Evolutionary conservation across 37 sponge, comb jelly and placozoan species (phyloP), one percentile per base, ranked within the genome.

Genomic region (Aplysina aerophoba): DNA sequence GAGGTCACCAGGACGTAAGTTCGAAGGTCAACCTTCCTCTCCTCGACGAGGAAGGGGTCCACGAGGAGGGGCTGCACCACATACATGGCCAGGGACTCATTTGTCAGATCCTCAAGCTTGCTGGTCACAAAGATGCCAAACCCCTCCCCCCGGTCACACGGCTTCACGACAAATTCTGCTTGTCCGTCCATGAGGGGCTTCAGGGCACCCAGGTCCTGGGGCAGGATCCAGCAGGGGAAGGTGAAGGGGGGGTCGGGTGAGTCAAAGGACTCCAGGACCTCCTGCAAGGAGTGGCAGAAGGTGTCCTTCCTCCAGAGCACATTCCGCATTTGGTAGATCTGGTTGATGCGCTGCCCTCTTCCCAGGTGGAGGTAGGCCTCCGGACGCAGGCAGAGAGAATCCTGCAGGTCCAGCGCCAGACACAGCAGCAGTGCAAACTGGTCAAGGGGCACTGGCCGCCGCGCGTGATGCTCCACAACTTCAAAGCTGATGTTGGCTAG

Each of bases 161-260:
- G 96, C 62, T 96, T 96, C 16, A 90, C 93, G 40, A 96, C 92
- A 63, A 80, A 92, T n/a, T 58, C 74, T 8, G 34, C 39, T 1
- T 83, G 66, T 12, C 30, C 68, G 8, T 31, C 58, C 90, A 92
- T 88, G n/a, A 55, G 79, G 0, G 22, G 55, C 66, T 88, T 44
- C 22, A 95, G 72, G 0, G 31, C n/a, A 19, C n/a, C 81, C 44
- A 69, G 38, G 69, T 96, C 96, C 33, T 88, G 57, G 3, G 96
- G 96, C n/a, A 96, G 83, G 5, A 89, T 88, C 93, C 93, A 96
- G 85, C 96, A 96, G 4, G 89, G 93, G 63, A 96, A 96, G 44
- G 85, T 91, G 63, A 96, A 96, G 55, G 88, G 82, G 12, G 53
- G 34, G 24, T 79, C 85, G 1, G 50, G 30, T 0, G 84, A 83